Conservation (phyloP, 2,797 vertebrate species). For the Enteromius mattozi region DNA sequence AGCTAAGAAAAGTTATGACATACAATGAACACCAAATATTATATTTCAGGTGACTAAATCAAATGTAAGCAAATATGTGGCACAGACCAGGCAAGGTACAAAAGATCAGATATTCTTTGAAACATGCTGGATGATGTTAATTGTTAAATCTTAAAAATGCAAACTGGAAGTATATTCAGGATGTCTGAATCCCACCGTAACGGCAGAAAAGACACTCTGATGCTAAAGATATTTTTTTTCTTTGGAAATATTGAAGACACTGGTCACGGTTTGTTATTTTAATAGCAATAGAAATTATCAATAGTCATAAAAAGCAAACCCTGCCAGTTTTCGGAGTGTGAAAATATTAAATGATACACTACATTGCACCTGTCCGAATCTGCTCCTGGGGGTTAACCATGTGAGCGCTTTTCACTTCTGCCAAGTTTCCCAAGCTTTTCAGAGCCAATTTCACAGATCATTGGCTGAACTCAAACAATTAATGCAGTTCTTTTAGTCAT, state of each 20-base stretch:
- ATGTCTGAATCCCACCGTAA: background rate
- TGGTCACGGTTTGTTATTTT: slow-evolving; percentile 6
- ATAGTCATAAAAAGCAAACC: slow-evolving; percentile 26
- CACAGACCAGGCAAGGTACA: background rate
- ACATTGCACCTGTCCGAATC: slow-evolving; percentile 35
- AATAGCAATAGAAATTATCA: background rate
- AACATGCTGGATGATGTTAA: background rate
- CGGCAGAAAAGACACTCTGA: background rate
- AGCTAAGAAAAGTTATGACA: slow-evolving; percentile 7
- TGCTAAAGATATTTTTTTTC: background rate
- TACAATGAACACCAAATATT: background rate
- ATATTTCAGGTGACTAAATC: background rate
- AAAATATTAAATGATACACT: slow-evolving; percentile 27
- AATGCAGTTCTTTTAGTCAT: slow-evolving; percentile 42
- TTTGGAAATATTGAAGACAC: background rate
- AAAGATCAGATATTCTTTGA: background rate
- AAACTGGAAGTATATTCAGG: background rate
- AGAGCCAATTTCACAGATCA: slow-evolving; percentile 47
- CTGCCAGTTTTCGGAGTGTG: slow-evolving; percentile 15
- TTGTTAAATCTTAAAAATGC: background rate
- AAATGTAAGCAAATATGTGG: background rate
- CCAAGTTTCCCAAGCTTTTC: slow-evolving; percentile 31
- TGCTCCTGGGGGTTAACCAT: slow-evolving; percentile 9
- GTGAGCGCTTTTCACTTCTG: slow-evolving; percentile 17
- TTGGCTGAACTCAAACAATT: slow-evolving; percentile 52